A percentile compares a stretch with the other conserved stretches of the same genome.
Conservation (phyloP, 2,113 vertebrate genomes). For the Bubalus kerabau region DNA sequence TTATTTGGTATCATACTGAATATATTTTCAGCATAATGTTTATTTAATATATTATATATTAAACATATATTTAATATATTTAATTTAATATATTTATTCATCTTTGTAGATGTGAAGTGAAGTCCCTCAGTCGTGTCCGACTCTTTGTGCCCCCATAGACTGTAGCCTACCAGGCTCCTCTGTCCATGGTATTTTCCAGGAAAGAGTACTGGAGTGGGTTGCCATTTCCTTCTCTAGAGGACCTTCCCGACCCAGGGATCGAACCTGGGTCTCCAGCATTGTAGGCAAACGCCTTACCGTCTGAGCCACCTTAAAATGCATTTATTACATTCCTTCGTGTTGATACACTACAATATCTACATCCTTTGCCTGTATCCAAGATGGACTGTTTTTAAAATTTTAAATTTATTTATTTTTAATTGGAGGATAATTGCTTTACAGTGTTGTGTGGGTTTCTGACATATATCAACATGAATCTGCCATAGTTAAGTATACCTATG, state of each 20-base stretch:
- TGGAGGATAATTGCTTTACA: background rate
- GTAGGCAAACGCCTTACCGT: too few relatives aligned
- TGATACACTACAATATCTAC: background rate
- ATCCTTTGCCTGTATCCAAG: background rate
- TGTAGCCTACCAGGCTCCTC: too few relatives aligned
- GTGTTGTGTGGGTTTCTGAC: background rate
- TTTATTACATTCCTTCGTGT: background rate
- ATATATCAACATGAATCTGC: background rate
- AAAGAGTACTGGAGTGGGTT: too few relatives aligned
- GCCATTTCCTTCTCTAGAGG: too few relatives aligned
- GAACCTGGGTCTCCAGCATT: too few relatives aligned
- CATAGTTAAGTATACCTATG: background rate
- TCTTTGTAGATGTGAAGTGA: background rate
- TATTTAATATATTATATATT: background rate
- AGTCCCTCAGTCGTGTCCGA: too few relatives aligned
- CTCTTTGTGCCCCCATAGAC: too few relatives aligned
- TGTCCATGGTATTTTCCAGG: too few relatives aligned
- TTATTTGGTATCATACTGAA: background rate
- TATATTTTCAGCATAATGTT: background rate
- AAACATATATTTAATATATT: too few relatives aligned
- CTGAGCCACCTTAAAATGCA: background rate
- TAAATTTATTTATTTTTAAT: background rate
- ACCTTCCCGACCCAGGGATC: too few relatives aligned
- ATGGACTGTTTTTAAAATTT: background rate
- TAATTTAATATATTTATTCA: background rate